These are phyloP conservation scores for Physocephala rufipes DNA, from an alignment of 2,888 invertebrate genomes.

Conservation along the genomic window DNA sequence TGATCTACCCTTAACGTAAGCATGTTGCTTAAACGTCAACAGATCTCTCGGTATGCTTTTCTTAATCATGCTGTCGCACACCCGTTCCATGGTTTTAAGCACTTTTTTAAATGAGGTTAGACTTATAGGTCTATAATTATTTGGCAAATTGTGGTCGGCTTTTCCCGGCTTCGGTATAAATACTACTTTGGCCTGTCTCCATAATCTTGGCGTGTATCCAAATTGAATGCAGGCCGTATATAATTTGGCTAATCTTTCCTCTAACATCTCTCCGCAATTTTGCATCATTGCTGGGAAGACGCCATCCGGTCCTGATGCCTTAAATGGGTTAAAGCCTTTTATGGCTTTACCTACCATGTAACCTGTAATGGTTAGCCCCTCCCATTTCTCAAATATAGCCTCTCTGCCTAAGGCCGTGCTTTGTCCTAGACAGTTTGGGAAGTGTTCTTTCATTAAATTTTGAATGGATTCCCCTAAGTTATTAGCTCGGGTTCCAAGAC, in stretches of 20 bases:
- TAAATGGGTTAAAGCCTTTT: neutral
- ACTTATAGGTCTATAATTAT: neutral
- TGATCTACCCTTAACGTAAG: neutral
- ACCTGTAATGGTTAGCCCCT: neutral
- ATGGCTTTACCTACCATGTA: neutral
- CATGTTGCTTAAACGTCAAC: neutral
- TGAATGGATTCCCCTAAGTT: neutral
- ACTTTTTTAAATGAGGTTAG: neutral
- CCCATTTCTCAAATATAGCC: neutral
- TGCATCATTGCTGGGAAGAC: neutral
- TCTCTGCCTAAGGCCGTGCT: neutral
- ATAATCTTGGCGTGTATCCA: neutral
- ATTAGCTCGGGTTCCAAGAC: neutral
- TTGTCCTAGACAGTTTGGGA: constrained; percentile 1
- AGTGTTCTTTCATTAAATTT: neutral
- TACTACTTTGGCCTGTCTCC: neutral
- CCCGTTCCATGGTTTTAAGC: neutral
- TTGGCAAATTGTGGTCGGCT: neutral
- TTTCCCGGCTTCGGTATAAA: constrained; percentile 1
- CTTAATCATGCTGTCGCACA: neutral
- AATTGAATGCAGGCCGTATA: neutral
- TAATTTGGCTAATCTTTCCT: neutral
- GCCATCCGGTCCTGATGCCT: neutral
- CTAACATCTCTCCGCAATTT: neutral
- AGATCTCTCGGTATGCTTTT: neutral